A percentile compares a stretch with the other conserved stretches of the same genome.
Conservation (phyloP, 1,140 invertebrate genomes). For the Lethocerus indicus region DNA sequence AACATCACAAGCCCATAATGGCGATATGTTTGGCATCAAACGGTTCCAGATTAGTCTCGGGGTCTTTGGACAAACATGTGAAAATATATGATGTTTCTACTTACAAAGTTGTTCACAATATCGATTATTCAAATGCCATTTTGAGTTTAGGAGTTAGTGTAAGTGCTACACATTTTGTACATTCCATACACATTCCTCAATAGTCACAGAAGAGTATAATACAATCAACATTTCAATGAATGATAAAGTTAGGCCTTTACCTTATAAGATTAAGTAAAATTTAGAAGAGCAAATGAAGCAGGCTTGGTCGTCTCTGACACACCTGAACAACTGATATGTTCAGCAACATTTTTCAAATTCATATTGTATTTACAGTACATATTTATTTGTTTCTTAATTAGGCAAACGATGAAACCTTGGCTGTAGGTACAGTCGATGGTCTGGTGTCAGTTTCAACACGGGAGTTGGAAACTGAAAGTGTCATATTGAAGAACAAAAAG, state of each 20-base stretch:
- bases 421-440: slow-evolving; percentile 83
- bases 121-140: slow-evolving; percentile 80
- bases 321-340: too few species aligned
- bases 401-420: slow-evolving; percentile 65
- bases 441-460: slow-evolving; percentile 68
- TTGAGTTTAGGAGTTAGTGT: slow-evolving; percentile 67
- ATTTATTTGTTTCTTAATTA: slow-evolving; percentile 30
- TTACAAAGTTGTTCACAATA: slow-evolving; percentile 73
- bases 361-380: too few species aligned
- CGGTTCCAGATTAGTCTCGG: slow-evolving; percentile 67
- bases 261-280: too few species aligned
- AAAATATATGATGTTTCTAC: slow-evolving; percentile 83
- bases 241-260: too few species aligned
- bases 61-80: slow-evolving; percentile 81
- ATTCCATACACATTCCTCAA: too few species aligned
- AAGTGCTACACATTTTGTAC: slow-evolving; percentile 23
- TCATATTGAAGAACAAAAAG: slow-evolving; percentile 8
- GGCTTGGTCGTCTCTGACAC: too few species aligned
- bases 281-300: too few species aligned
- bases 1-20: slow-evolving; percentile 90
- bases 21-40: slow-evolving; percentile 60
- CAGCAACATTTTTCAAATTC: too few species aligned
- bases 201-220: too few species aligned
- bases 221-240: too few species aligned
- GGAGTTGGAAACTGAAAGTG: slow-evolving; percentile 34